Evolutionary conservation across 2,113 vertebrate genomes (phyloP).

Genomic region (Anhinga rufa): DNA sequence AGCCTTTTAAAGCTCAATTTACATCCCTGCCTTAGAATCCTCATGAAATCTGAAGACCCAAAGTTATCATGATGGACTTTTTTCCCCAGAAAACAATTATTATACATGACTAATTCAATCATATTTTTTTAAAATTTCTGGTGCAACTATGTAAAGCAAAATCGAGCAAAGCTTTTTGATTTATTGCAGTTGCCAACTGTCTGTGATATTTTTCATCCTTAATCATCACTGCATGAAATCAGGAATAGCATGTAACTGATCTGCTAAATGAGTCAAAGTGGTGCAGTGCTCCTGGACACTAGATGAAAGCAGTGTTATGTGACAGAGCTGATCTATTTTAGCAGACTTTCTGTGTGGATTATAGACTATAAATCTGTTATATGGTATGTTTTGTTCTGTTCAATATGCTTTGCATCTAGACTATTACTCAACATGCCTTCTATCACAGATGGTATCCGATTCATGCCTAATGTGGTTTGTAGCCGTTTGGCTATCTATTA

Average conservation of each 20-base stretch:
- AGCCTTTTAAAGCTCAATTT: not conserved
- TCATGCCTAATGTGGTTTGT: not conserved
- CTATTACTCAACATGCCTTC: not conserved
- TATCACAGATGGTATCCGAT: not conserved
- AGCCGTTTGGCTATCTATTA: not conserved
- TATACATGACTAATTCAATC: not conserved
- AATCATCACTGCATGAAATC: constrained; percentile 41
- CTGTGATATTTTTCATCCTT: constrained; percentile 34
- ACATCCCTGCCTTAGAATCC: not conserved
- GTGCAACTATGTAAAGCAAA: not conserved
- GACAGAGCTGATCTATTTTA: constrained; percentile 46
- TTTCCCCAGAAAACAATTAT: not conserved
- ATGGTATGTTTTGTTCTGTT: not conserved
- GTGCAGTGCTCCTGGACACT: constrained; percentile 17
- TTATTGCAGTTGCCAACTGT: not conserved
- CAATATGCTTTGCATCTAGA: not conserved
- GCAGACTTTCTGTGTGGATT: constrained; percentile 8
- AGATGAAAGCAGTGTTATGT: constrained; percentile 13
- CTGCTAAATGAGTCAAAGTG: constrained; percentile 12
- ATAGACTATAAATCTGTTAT: not conserved
- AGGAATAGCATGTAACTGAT: not conserved
- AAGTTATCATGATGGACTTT: not conserved
- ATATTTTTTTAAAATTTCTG: not conserved
- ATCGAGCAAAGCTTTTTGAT: not conserved
- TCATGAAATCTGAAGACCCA: not conserved